Base-by-base conservation (phyloP, 2,888 invertebrate genomes). In the Ichneumoninae sp. region DNA sequence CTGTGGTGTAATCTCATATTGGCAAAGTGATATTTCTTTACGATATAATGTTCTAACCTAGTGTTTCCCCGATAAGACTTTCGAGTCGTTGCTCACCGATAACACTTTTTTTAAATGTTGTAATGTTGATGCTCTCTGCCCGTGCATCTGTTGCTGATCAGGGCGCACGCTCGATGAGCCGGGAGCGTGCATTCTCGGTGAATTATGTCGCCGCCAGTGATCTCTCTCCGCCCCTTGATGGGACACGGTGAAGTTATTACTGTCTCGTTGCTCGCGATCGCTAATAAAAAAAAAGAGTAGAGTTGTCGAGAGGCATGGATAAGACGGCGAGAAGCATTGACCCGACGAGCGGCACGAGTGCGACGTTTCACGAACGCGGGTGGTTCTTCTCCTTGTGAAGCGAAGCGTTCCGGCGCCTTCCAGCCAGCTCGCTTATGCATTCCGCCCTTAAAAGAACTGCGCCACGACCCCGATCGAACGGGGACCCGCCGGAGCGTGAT, bases 171-270 rank as follows among this genome's bases (percentile, higher is more conserved):
- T 74, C 80, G 81, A 84, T 84, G 81, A 54, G 22, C 40, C 81
- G 50, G 74, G 57, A 57, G 54, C 26, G 47, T 57, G 70, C 33
- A 65, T 57, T 65, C 70, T 19, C 36, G 70, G 30, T 57, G 70
- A 78, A 47, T 70, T 71, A 66, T 70, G 65, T 78, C 54, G 47
- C 81, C 71, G 81, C 22, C 57, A 71, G 74, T 75, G 84, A 84
- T 81, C 33, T 36, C 54, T 65, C 77, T 71, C 36, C 40, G 13
- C 77, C 80, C 72, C 52, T 44, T 52, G 77, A 77, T 40, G 71
- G 75, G 75, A 76, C 80, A 68, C 50, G 22, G 30, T 44, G 36
- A 60, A 26, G 19, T 50, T 66, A 54, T 62, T 68, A 44, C 72
- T 80, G 22, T 66, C 30, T 54, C 68, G 60, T 52, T 36, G 71